Evolutionary conservation across 2,888 invertebrate species (phyloP).

Genomic region (Cephus runcator): DNA sequence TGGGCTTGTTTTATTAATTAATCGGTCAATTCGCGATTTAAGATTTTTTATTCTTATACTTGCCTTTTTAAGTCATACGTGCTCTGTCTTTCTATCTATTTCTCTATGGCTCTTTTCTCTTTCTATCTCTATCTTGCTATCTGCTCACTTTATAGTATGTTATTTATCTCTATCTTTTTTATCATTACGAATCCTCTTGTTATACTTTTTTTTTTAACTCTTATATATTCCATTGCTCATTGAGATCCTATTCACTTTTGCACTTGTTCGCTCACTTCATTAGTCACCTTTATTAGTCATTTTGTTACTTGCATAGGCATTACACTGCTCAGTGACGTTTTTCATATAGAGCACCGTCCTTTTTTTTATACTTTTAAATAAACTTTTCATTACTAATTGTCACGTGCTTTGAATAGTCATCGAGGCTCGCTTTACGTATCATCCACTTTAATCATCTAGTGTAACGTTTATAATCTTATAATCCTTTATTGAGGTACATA

Average conservation of each 20-base stretch:
- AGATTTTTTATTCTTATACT: constrained; percentile 12
- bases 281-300: background rate
- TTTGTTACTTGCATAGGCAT: background rate
- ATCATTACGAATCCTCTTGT: background rate
- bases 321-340: background rate
- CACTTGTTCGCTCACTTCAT: background rate
- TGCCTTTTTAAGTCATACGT: constrained; percentile 11
- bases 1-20: background rate
- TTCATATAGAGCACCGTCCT: too few species aligned
- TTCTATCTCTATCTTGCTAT: constrained; percentile 21
- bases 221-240: background rate
- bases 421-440: background rate
- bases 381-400: background rate
- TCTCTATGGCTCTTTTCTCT: constrained; percentile 18
- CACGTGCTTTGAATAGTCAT: background rate
- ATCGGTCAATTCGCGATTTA: constrained; percentile 1
- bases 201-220: background rate
- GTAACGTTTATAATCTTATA: background rate
- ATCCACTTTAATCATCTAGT: background rate
- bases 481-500: background rate
- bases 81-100: constrained; percentile 16
- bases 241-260: background rate
- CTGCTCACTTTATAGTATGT: background rate
- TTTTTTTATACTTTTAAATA: background rate
- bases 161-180: background rate